Conservation (phyloP, 2,113 vertebrate genomes). For the Eretmochelys imbricata region DNA sequence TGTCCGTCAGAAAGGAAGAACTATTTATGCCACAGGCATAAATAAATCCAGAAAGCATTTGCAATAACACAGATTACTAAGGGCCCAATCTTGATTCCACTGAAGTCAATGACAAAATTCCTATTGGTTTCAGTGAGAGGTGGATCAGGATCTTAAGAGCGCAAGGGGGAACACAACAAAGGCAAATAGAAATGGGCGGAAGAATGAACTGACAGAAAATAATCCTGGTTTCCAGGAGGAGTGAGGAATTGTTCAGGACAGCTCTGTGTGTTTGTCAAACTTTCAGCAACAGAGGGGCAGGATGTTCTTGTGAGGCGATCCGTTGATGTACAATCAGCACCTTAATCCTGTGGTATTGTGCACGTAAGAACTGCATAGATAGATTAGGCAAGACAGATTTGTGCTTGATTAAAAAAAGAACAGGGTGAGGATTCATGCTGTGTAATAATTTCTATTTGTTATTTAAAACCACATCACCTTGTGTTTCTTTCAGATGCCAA, state of each 20-base stretch:
- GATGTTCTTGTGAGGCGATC: not conserved
- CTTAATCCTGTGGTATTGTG: not conserved
- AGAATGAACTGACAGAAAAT: not conserved
- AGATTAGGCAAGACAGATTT: not conserved
- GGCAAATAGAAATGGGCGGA: not conserved
- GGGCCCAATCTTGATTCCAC: not conserved
- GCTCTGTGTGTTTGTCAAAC: not conserved
- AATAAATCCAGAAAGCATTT: slow-evolving; percentile 55
- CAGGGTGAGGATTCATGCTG: not conserved
- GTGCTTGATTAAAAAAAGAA: not conserved
- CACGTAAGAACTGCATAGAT: not conserved
- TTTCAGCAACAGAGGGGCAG: not conserved
- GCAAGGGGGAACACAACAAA: not conserved
- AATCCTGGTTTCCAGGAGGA: not conserved
- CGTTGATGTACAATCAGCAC: not conserved
- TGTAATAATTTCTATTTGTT: not conserved
- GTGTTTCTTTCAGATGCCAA: too few species aligned
- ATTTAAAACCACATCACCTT: not conserved
- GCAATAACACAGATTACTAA: slow-evolving; percentile 6
- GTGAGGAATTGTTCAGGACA: not conserved
- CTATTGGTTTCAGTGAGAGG: not conserved
- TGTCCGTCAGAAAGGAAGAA: slow-evolving; percentile 14
- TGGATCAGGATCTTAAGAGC: rapidly evolving
- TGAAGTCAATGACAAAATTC: not conserved
- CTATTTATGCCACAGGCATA: slow-evolving; percentile 69